Base-by-base conservation (phyloP, 2,113 vertebrate genomes). In the Mormoops blainvillei region DNA sequence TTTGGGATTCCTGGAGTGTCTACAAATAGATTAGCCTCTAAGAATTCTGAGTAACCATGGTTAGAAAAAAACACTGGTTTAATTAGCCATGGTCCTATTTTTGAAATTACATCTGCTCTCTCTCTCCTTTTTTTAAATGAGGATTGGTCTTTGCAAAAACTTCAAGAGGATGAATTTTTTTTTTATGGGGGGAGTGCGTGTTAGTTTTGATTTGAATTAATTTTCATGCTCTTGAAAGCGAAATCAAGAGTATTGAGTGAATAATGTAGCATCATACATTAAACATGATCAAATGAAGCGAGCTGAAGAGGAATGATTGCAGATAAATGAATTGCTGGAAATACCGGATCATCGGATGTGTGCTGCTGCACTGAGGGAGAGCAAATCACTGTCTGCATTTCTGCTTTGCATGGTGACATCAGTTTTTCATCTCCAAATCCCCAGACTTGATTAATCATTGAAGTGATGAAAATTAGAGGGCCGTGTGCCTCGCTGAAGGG, bases 11-110 rank as follows among this genome's bases (percentile, higher is more conserved):
- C 97, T 87, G 86, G 95, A 96, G 82, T 98, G 96, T 97, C 96
- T 97, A 97, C 96, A 98, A 98, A 98, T 97, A 98, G 96, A 98
- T 97, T 91, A 97, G 97, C 95, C 94, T 95, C 91, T 7, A 96
- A 98, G 58, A 98, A 97, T 98, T 98, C 97, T 58, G 91, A 97
- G 97, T 98, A 98, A 98, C 97, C 94, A 89, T 96, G 94, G 98
- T 97, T 97, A 97, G 95, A 33, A 94, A 94, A 97, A 96, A 97
- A 70, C 54, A 93, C 97, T 98, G 97, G 97, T 98, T 98, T 98
- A 96, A 98, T 97, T 94, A 96, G 90, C 82, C 45, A 86, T 70
- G 94, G 97, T 98, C 97, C 95, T 97, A 97, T 96, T 98, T 98
- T 98, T 96, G 93, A 93, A 97, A 98, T 97, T 98, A 76, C 97